Evolutionary conservation across 2,797 vertebrate genomes (phyloP).

Genomic region (Hippocampus kuda): DNA sequence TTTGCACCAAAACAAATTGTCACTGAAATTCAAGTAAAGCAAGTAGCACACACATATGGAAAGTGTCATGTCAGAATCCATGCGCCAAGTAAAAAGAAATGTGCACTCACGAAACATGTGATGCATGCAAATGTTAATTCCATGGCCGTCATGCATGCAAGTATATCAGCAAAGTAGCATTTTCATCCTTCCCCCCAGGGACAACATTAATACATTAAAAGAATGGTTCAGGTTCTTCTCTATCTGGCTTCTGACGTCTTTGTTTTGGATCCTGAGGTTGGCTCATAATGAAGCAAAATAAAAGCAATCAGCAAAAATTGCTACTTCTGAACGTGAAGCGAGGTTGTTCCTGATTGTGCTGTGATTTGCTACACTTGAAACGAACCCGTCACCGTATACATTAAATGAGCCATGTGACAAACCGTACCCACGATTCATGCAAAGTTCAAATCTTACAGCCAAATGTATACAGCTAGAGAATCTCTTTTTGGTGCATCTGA

Average conservation of each 20-base stretch:
- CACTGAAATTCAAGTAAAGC: background rate
- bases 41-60: background rate
- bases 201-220: too few species aligned
- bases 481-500: conserved; percentile 54
- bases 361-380: background rate
- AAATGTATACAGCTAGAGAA: conserved; percentile 1
- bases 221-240: background rate
- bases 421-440: background rate
- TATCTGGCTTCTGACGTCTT: background rate
- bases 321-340: background rate
- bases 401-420: background rate
- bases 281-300: background rate
- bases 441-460: background rate
- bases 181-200: background rate
- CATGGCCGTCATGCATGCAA: background rate
- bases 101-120: background rate
- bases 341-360: background rate
- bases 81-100: background rate
- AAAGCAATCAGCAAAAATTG: background rate
- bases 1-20: background rate
- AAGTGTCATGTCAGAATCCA: background rate
- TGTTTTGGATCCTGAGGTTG: background rate
- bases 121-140: background rate
- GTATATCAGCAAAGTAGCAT: background rate
- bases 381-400: background rate